phyloP scores from a whole-genome alignment of 2,797 vertebrate genomes.

The Acipenser transmontanus region DNA sequence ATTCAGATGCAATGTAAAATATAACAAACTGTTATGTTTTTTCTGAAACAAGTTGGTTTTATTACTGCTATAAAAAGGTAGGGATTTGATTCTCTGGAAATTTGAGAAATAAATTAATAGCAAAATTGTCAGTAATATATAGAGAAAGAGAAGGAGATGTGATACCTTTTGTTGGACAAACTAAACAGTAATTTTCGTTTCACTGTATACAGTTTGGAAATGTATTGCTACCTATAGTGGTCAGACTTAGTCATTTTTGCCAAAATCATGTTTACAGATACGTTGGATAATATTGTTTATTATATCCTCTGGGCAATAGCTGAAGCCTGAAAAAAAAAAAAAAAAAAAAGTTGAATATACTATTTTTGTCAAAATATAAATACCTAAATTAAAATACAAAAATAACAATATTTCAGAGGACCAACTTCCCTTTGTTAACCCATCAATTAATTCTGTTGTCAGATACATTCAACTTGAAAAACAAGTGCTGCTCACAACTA shows the following conservation, averaged over 20 bases:
- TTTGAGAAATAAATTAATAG: too few relatives aligned
- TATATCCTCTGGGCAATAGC: constrained; percentile 41
- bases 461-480: neutral
- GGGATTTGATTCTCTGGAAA: too few relatives aligned
- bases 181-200: too few relatives aligned
- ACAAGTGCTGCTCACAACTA: neutral
- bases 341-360: constrained; percentile 21
- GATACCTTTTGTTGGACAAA: too few relatives aligned
- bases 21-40: too few relatives aligned
- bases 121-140: too few relatives aligned
- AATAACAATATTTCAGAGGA: constrained; percentile 11
- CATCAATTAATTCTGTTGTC: neutral
- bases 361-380: constrained; percentile 9
- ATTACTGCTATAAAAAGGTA: too few relatives aligned
- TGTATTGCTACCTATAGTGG: neutral
- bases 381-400: constrained; percentile 27
- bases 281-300: constrained; percentile 20
- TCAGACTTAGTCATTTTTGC: constrained; percentile 14
- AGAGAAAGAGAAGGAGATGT: too few relatives aligned
- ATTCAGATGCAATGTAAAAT: too few relatives aligned
- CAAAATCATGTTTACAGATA: constrained; percentile 23
- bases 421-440: neutral
- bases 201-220: constrained; percentile 4
- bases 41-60: too few relatives aligned
- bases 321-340: constrained; percentile 48